These are phyloP conservation scores for Varanus salvator DNA, from an alignment of 2,113 vertebrate species.

Conservation along the genomic window DNA sequence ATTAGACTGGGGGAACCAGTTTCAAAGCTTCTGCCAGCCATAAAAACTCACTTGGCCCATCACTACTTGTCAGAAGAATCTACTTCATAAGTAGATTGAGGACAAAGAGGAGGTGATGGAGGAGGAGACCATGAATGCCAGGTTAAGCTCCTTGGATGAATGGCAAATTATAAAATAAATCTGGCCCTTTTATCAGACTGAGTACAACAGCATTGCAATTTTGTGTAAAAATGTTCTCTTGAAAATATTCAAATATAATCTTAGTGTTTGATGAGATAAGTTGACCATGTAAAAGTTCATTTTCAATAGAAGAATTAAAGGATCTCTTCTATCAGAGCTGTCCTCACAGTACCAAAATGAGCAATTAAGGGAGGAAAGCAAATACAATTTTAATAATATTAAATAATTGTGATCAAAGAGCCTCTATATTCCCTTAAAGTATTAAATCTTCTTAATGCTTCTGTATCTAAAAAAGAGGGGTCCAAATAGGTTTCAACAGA, in stretches of 20 bases:
- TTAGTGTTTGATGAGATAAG: background rate
- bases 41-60: background rate
- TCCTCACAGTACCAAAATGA: conserved; percentile 22
- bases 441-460: conserved; percentile 76
- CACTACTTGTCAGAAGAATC: background rate
- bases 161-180: background rate
- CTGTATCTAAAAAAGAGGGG: conserved; percentile 42
- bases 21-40: background rate
- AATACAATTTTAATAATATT: conserved; percentile 69
- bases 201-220: background rate
- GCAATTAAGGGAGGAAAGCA: conserved; percentile 57
- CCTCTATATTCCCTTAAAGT: conserved; percentile 67
- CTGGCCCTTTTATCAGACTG: background rate
- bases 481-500: conserved; percentile 74
- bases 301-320: conserved; percentile 13
- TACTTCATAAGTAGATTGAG: no score
- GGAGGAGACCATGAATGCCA: no score
- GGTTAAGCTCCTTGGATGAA: background rate
- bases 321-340: conserved; percentile 35
- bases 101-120: background rate
- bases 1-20: background rate
- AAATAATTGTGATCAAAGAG: conserved; percentile 76
- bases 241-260: background rate
- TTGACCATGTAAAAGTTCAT: background rate
- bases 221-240: background rate